phyloP scores from a whole-genome alignment of 2,797 vertebrate genomes.

The Arvicola amphibius region DNA sequence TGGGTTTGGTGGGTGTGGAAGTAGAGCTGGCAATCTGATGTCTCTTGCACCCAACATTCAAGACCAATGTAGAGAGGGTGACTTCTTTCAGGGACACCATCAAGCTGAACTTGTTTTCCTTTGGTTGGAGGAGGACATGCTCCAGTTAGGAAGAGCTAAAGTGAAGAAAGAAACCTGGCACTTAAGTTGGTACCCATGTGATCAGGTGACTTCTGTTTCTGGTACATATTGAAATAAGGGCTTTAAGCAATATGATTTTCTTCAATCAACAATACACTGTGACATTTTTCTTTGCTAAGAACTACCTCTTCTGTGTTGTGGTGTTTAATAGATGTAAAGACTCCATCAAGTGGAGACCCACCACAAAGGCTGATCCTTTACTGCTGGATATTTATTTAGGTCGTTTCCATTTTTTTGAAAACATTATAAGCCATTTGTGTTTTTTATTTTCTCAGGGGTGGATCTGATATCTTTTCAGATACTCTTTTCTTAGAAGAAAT shows the following conservation, averaged over 20 bases:
- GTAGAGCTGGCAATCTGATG: neutral
- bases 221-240: neutral
- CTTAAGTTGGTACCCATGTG: neutral
- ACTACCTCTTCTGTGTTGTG: neutral
- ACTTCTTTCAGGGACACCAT: neutral
- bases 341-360: neutral
- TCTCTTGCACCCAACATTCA: too few species aligned
- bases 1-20: neutral
- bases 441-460: neutral
- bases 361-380: neutral
- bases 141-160: neutral
- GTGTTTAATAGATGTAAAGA: neutral
- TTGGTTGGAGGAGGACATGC: neutral
- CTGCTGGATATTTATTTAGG: neutral
- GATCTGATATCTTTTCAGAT: neutral
- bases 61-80: neutral
- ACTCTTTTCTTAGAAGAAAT: constrained; percentile 23
- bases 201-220: neutral
- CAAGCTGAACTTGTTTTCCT: neutral
- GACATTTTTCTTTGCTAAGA: neutral
- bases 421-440: neutral
- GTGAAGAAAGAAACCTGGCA: neutral
- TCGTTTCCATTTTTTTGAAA: neutral
- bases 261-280: neutral
- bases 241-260: neutral